Base-by-base conservation (phyloP, 2,113 vertebrate species). In the Aviceda subcristata region DNA sequence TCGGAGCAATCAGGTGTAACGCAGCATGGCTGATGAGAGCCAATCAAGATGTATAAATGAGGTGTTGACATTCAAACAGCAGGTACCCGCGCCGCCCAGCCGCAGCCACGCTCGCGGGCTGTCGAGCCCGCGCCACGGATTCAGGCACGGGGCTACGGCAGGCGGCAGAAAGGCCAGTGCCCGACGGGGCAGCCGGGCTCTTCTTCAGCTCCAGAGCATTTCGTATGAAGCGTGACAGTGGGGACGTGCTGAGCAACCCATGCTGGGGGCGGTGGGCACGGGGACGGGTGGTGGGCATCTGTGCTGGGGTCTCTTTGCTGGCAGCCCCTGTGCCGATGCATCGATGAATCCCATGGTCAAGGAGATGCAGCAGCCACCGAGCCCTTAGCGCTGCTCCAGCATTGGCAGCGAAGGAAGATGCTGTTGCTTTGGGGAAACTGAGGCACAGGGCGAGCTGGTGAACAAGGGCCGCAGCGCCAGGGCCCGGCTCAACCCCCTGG, bases 11-110 rank as follows among this genome's bases (percentile, higher is more conserved):
- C 96, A 95, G 97, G 95, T 93, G 94, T 77, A 90, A 78, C 96
- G 41, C 88, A 92, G 91, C 86, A 91, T 86, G 96, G 97, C 97
- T 95, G 97, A 96, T 93, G 93, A 97, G 96, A 97, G 94, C 95
- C 97, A 95, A 97, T 97, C 97, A 95, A 97, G 97, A 93, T 88
- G 86, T 95, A 96, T 96, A 96, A 97, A 97, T 89, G 93, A 96
- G 96, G 94, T 96, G 94, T 95, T 95, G 97, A 94, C 95, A 91
- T 94, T 92, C 91, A 91, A 96, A 91, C 95, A 97, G 93, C 92
- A 46, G 97, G 97, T 92, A 86, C 91, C 88, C 41, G 19, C 34
- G 36, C 80, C 64, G 74, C 87, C 81, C 75, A 34, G 93, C 93
- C 80, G 17, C 78, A 21, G 95, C 91, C 83, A 53, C 32, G 83